Percentiles rank a stretch among this genome's conserved stretches.
Conservation (phyloP, 2,797 vertebrate species). For the Pangasius macronema region DNA sequence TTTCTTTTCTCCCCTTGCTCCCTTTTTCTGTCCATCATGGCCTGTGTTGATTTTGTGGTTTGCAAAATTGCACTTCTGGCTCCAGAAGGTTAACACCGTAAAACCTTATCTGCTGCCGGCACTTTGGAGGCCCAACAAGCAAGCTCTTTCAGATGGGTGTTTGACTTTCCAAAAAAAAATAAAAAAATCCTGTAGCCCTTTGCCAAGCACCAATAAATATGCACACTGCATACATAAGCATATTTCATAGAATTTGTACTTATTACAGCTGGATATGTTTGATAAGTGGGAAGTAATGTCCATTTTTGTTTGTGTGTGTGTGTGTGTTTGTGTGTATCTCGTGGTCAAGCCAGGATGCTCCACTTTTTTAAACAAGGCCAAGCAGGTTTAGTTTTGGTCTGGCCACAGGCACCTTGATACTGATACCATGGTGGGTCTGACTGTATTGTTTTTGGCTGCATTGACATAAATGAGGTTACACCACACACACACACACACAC, state of each 20-base stretch:
- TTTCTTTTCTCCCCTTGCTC: constrained; percentile 68
- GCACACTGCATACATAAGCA: constrained; percentile 56
- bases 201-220: constrained; percentile 67
- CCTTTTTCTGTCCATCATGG: constrained; percentile 77
- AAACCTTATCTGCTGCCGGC: constrained; percentile 87
- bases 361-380: neutral
- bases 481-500: neutral
- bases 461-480: neutral
- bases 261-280: constrained; percentile 40
- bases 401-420: neutral
- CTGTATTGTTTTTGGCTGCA: neutral
- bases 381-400: neutral
- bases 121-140: constrained; percentile 85
- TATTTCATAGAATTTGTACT: constrained; percentile 60
- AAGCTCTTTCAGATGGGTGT: constrained; percentile 77
- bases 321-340: neutral
- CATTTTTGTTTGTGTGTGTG: neutral
- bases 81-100: constrained; percentile 75
- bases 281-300: constrained; percentile 57
- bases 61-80: constrained; percentile 87
- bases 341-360: neutral
- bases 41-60: constrained; percentile 89
- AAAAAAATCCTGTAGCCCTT: constrained; percentile 34
- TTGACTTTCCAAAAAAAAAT: constrained; percentile 60
- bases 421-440: neutral